Evolutionary conservation across 2,888 invertebrate genomes (phyloP).

Genomic region (Aphodius sticticus): DNA sequence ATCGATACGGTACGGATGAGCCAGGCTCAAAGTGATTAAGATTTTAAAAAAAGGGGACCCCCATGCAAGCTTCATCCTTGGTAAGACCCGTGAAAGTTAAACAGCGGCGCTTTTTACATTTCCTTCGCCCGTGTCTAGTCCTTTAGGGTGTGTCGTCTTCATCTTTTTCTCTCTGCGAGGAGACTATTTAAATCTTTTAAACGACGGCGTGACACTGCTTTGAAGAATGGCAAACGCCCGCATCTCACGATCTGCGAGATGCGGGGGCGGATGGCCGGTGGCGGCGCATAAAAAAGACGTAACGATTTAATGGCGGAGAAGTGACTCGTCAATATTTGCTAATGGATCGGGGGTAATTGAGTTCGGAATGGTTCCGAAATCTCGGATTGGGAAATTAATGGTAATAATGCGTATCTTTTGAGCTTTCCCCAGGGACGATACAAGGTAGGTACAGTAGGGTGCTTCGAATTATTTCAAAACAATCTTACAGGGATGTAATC

Average conservation of each 20-base stretch:
- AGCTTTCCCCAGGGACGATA: background rate
- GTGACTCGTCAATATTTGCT: background rate
- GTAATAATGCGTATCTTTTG: background rate
- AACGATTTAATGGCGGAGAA: background rate
- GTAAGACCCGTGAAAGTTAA: conserved; percentile 21
- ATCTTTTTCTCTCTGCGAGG: background rate
- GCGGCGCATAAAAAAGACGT: conserved; percentile 4
- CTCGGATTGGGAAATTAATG: conserved; percentile 4
- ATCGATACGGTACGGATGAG: conserved; percentile 57
- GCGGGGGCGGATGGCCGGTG: background rate
- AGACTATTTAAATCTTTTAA: background rate
- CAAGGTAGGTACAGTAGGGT: no score
- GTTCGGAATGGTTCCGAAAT: background rate
- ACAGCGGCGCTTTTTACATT: conserved; percentile 12
- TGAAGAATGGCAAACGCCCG: background rate
- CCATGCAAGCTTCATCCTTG: background rate
- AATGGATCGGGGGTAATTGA: background rate
- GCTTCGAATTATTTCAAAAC: no score
- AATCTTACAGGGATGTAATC: background rate
- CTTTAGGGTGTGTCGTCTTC: background rate
- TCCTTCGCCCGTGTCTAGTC: background rate
- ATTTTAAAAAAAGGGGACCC: conserved; percentile 52
- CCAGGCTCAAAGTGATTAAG: conserved; percentile 59
- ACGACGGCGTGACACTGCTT: conserved; percentile 19
- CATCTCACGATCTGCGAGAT: background rate